phyloP scores from a whole-genome alignment of 2,888 invertebrate species.

The Watsonalla binaria region DNA sequence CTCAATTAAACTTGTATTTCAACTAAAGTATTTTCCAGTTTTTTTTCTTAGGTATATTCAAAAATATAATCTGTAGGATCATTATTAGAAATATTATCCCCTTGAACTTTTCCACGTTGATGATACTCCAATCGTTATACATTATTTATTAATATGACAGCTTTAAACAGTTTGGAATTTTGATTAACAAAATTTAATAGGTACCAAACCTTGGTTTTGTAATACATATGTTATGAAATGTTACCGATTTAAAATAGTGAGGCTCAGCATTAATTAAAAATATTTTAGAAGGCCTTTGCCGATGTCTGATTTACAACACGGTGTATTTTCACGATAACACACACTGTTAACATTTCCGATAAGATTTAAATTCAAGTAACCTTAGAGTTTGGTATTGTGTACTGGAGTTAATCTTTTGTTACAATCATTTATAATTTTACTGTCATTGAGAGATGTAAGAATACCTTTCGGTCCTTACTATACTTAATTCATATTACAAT shows the following conservation, averaged over 20 bases:
- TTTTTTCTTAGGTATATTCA: no score
- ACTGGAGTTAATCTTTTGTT: background rate
- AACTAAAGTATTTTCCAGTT: no score
- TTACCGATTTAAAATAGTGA: slow-evolving; percentile 3
- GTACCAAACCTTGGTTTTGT: slow-evolving; percentile 37
- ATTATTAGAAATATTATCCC: slow-evolving; percentile 14
- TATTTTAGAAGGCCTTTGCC: slow-evolving; percentile 30
- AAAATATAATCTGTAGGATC: slow-evolving; percentile 3
- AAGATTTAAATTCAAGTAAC: slow-evolving; percentile 36
- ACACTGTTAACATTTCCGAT: slow-evolving; percentile 28
- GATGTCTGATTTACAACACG: slow-evolving; percentile 33
- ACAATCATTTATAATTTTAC: no score
- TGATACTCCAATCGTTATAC: slow-evolving; percentile 22
- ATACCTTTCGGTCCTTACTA: no score
- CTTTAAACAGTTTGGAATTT: slow-evolving; percentile 23
- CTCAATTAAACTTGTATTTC: no score
- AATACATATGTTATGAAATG: slow-evolving; percentile 33
- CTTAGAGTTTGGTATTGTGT: slow-evolving; percentile 13
- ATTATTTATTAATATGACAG: slow-evolving; percentile 27
- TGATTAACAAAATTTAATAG: slow-evolving; percentile 27
- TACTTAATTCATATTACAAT: no score
- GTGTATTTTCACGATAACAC: slow-evolving; percentile 30
- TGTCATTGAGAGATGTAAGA: no score
- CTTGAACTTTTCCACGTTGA: slow-evolving; percentile 39
- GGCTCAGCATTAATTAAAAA: slow-evolving; percentile 9